phyloP scores from a whole-genome alignment of 2,888 invertebrate species.

The Chymomyza caudatula region DNA sequence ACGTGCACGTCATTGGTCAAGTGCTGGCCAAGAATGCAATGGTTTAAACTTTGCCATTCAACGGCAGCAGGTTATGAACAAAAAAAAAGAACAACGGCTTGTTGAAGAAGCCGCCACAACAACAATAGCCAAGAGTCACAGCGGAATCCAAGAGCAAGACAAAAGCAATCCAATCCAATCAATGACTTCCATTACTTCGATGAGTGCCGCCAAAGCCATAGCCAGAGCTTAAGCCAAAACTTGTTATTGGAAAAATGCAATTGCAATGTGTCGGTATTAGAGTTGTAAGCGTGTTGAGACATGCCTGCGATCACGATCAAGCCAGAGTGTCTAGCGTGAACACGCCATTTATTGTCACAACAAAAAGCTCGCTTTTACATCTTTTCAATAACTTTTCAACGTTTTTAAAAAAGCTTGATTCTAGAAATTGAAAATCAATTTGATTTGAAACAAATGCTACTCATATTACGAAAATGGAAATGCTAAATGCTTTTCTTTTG shows the following conservation, averaged over 20 bases:
- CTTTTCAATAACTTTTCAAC: too few relatives aligned
- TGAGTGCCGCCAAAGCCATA: background rate
- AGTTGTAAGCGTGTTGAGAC: background rate
- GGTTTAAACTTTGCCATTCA: constrained; percentile 63
- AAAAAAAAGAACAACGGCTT: constrained; percentile 7
- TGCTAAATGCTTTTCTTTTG: too few relatives aligned
- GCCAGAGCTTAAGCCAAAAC: background rate
- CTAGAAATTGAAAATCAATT: too few relatives aligned
- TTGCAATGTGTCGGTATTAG: background rate
- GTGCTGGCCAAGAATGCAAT: constrained; percentile 29
- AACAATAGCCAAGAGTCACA: background rate
- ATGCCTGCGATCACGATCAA: background rate
- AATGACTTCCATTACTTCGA: constrained; percentile 36
- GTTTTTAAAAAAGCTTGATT: too few relatives aligned
- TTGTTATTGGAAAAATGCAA: background rate
- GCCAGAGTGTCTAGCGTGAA: too few relatives aligned
- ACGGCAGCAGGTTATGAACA: constrained; percentile 15
- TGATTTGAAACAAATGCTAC: too few relatives aligned
- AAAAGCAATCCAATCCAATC: constrained; percentile 28
- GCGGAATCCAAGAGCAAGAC: constrained; percentile 9
- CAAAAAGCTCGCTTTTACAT: too few relatives aligned
- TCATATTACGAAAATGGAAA: too few relatives aligned
- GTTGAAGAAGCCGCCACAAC: background rate
- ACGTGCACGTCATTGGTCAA: constrained; percentile 13
- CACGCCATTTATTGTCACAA: too few relatives aligned